A percentile compares a stretch with the other conserved stretches of the same genome.
These are phyloP conservation scores for Pungitius pungitius DNA, from an alignment of 2,113 vertebrate genomes.

Conservation along the genomic window DNA sequence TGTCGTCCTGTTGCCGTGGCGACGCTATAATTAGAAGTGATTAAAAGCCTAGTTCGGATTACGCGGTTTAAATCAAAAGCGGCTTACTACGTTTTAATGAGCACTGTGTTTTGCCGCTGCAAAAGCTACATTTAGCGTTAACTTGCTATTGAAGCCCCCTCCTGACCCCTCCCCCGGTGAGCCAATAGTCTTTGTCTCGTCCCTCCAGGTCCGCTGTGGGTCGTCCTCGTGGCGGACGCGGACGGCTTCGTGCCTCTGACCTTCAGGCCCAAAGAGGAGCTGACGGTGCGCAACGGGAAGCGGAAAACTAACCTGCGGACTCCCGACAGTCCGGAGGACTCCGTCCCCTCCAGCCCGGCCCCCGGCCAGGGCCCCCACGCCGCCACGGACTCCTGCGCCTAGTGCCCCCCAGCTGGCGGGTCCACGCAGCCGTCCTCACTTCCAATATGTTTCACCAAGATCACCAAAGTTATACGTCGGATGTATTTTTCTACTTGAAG, in stretches of 20 bases:
- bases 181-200: slow-evolving; percentile 1
- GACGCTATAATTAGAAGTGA: slow-evolving; percentile 74
- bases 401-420: slow-evolving; percentile 12
- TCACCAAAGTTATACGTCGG: not conserved
- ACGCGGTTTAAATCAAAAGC: slow-evolving; percentile 71
- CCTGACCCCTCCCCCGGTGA: rapidly evolving
- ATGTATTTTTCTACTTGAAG: slow-evolving; percentile 25
- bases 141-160: not conserved
- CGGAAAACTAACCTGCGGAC: slow-evolving; percentile 64
- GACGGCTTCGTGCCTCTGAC: slow-evolving; percentile 91
- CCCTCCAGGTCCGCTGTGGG: slow-evolving; percentile 87
- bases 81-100: slow-evolving; percentile 65
- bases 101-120: slow-evolving; percentile 38
- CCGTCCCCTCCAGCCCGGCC: slow-evolving; percentile 63
- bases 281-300: slow-evolving; percentile 85
- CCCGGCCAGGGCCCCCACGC: slow-evolving; percentile 34
- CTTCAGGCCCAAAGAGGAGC: slow-evolving; percentile 85
- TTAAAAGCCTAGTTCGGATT: slow-evolving; percentile 74
- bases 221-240: slow-evolving; percentile 87
- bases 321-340: slow-evolving; percentile 49
- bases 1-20: slow-evolving; percentile 37
- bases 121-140: not conserved
- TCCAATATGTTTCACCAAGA: not conserved
- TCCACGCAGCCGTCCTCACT: not conserved
- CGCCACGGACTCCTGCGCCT: slow-evolving; percentile 31